Percentiles rank a stretch among this genome's conserved stretches.
Conservation (phyloP, 1,140 invertebrate genomes). For the Phenacoccus solenopsis region DNA sequence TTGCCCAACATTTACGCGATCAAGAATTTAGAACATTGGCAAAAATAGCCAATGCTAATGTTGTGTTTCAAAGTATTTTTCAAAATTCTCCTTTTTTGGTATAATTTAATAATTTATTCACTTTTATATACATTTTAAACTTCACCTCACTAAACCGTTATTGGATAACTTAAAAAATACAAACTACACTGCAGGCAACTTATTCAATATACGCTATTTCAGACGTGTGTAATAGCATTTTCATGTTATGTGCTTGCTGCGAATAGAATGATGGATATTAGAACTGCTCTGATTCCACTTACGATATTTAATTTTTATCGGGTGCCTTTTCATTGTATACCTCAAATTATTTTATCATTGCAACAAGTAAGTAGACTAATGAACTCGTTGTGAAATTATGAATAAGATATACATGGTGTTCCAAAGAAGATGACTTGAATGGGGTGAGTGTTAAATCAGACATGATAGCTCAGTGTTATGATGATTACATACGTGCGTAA, state of each 20-base stretch:
- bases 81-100: neutral
- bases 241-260: constrained; percentile 75
- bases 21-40: constrained; percentile 34
- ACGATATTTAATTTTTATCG: constrained; percentile 95
- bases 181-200: too few relatives aligned
- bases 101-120: neutral
- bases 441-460: too few relatives aligned
- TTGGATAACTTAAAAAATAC: too few relatives aligned
- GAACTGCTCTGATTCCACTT: constrained; percentile 89
- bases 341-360: neutral
- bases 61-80: neutral
- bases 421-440: too few relatives aligned
- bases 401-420: too few relatives aligned
- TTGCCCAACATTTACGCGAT: constrained; percentile 31
- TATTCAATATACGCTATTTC: too few relatives aligned
- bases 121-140: constrained; percentile 10
- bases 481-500: too few relatives aligned
- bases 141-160: too few relatives aligned
- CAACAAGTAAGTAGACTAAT: too few relatives aligned
- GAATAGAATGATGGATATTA: constrained; percentile 69
- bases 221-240: constrained; percentile 85
- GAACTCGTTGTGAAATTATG: too few relatives aligned
- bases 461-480: too few relatives aligned
- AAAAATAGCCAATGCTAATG: constrained; percentile 33
- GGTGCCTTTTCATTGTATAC: neutral